Conservation (phyloP, 2,113 vertebrate species). For the Chunga burmeisteri region DNA sequence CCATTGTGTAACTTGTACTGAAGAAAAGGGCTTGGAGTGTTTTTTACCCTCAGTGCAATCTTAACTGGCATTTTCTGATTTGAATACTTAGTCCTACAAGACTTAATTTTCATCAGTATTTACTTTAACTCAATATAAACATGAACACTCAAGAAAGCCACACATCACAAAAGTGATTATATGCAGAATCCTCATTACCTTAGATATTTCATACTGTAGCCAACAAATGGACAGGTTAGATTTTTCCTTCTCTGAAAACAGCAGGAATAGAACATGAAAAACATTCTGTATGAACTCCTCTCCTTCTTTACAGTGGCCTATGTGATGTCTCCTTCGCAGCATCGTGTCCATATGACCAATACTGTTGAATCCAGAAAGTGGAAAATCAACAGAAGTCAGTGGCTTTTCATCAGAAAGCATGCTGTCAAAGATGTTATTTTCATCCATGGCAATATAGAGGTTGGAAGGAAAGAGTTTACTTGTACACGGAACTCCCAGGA, state of each 20-base stretch:
- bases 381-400: constrained; percentile 72
- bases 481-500: constrained; percentile 85
- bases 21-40: not conserved
- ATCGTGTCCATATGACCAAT: constrained; percentile 82
- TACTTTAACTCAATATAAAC: not conserved
- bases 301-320: constrained; percentile 83
- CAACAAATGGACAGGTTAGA: constrained; percentile 78
- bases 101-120: not conserved
- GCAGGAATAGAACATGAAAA: constrained; percentile 76
- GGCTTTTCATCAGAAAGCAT: constrained; percentile 69
- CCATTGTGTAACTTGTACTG: not conserved
- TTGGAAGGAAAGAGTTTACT: constrained; percentile 61
- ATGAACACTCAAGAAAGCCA: not conserved
- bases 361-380: constrained; percentile 73
- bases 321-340: constrained; percentile 60
- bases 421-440: constrained; percentile 77
- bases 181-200: constrained; percentile 75
- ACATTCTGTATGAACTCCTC: constrained; percentile 87
- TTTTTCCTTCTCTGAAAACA: constrained; percentile 77
- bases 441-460: constrained; percentile 83
- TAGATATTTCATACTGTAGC: constrained; percentile 90
- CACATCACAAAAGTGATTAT: not conserved
- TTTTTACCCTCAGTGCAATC: not conserved
- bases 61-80: not conserved
- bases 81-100: not conserved